Evolutionary conservation across 2,113 vertebrate genomes (phyloP).

Genomic region (Protobothrops flavoviridis): DNA sequence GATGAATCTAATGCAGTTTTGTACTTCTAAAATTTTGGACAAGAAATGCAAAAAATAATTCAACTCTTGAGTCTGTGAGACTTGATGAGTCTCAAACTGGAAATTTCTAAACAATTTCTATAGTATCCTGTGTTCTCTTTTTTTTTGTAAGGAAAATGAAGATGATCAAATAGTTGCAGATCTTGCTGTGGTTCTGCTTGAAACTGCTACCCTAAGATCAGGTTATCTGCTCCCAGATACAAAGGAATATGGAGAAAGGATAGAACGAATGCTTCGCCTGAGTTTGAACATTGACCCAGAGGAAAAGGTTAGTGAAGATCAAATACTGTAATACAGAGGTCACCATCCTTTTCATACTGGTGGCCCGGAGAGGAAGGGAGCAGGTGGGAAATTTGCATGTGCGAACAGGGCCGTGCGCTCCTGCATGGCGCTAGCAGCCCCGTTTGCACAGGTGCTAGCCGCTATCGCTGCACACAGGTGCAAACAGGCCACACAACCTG

Average conservation of each 20-base stretch:
- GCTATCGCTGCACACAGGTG: too few species aligned
- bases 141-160: constrained; percentile 74
- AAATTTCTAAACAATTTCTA: neutral
- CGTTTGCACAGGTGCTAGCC: too few species aligned
- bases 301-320: constrained; percentile 78
- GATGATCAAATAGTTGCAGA: constrained; percentile 93
- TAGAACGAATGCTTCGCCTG: constrained; percentile 96
- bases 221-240: constrained; percentile 93
- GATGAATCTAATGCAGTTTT: neutral
- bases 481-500: too few species aligned
- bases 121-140: neutral
- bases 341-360: too few species aligned
- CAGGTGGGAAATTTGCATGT: too few species aligned
- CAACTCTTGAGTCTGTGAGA: neutral
- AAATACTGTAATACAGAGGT: neutral
- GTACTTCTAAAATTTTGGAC: too few species aligned
- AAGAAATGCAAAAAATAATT: neutral
- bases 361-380: too few species aligned
- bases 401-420: too few species aligned
- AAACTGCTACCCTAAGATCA: constrained; percentile 94
- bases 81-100: neutral
- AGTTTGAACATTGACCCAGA: constrained; percentile 90
- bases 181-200: constrained; percentile 91
- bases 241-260: constrained; percentile 91
- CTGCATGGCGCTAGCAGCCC: too few species aligned